Evolutionary conservation across 2,113 vertebrate genomes (phyloP).

Genomic region (Phalacrocorax brasilianus): DNA sequence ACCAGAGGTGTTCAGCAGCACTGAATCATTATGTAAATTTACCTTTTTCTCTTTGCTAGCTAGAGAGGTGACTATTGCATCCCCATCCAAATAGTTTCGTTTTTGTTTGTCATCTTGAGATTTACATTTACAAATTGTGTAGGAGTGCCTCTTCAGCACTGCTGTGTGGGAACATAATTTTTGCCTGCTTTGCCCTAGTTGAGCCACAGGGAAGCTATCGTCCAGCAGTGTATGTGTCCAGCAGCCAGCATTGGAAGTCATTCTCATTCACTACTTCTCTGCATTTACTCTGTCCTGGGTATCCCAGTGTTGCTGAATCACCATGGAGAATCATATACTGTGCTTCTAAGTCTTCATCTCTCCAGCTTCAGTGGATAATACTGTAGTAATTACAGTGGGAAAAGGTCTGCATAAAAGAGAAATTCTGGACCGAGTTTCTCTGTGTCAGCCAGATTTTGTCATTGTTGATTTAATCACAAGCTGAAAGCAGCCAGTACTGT

Average conservation of each 20-base stretch:
- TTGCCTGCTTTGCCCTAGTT: background rate
- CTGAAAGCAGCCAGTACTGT: background rate
- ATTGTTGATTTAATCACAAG: constrained; percentile 32
- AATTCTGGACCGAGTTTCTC: background rate
- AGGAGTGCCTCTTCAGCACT: background rate
- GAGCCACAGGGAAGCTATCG: background rate
- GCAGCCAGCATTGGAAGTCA: constrained; percentile 20
- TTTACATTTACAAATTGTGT: background rate
- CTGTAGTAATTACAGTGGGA: background rate
- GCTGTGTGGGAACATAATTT: constrained; percentile 2
- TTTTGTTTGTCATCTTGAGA: background rate
- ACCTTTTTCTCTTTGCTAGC: background rate
- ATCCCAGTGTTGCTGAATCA: background rate
- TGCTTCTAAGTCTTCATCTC: background rate
- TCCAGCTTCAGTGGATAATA: constrained; percentile 37
- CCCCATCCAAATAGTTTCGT: background rate
- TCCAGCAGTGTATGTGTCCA: constrained; percentile 22
- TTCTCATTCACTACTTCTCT: background rate
- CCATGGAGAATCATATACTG: background rate
- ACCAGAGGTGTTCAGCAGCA: background rate
- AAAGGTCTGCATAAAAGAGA: background rate
- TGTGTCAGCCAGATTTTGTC: constrained; percentile 14
- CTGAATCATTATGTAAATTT: background rate
- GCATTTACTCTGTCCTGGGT: background rate
- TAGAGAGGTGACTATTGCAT: background rate